These are phyloP conservation scores for Caerostris extrusa DNA, from an alignment of 1,140 invertebrate species.

Conservation along the genomic window DNA sequence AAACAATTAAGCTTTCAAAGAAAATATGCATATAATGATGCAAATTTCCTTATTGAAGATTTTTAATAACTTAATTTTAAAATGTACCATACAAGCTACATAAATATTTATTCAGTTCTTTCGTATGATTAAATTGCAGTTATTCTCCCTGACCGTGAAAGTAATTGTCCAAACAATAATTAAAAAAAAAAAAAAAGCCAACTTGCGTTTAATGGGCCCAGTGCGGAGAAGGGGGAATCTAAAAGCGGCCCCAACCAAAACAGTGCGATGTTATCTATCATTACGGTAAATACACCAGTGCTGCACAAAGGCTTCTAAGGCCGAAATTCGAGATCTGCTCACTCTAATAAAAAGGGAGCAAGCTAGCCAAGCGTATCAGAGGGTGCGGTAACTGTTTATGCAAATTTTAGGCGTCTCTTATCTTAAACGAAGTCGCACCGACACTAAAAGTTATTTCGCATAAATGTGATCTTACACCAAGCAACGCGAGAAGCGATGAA, in stretches of 20 bases:
- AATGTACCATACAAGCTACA: too few species aligned
- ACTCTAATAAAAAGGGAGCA: constrained; percentile 65
- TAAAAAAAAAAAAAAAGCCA: neutral
- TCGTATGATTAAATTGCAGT: neutral
- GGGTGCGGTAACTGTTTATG: constrained; percentile 69
- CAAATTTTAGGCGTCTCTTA: constrained; percentile 66
- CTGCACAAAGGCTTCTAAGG: constrained; percentile 19
- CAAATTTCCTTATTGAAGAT: too few species aligned
- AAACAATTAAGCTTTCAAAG: too few species aligned
- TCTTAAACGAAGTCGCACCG: constrained; percentile 69
- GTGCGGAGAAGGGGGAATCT: neutral
- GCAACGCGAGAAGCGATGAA: constrained; percentile 54
- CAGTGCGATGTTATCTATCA: neutral
- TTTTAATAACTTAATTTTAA: too few species aligned
- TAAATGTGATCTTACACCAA: constrained; percentile 70
- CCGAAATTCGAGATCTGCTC: constrained; percentile 64
- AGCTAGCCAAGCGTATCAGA: constrained; percentile 49
- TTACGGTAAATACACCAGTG: constrained; percentile 11
- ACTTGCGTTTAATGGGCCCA: neutral
- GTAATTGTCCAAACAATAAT: neutral
- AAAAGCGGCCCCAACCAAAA: neutral
- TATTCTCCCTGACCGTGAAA: neutral
- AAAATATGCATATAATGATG: too few species aligned
- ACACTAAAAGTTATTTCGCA: constrained; percentile 75
- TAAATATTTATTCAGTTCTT: neutral